Percentiles rank a stretch among this genome's conserved stretches.
Evolutionary conservation across 2,113 vertebrate species (phyloP).

Genomic region (Chauna torquata): DNA sequence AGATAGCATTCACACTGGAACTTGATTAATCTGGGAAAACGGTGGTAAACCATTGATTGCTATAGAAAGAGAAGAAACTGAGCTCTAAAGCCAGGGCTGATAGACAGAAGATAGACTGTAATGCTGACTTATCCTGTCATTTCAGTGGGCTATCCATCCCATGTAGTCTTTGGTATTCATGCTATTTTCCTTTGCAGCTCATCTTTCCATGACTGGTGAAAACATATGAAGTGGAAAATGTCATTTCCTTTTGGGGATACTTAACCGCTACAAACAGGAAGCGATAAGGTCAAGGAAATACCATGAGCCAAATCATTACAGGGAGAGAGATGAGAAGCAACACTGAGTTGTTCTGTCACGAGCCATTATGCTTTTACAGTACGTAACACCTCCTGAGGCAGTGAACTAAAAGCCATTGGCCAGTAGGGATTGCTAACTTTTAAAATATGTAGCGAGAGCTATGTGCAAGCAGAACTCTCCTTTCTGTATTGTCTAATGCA

Average conservation of each 20-base stretch:
- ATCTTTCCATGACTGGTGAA: background rate
- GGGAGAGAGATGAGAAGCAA: background rate
- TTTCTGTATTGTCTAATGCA: background rate
- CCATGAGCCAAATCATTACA: background rate
- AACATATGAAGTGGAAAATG: background rate
- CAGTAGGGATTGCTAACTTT: background rate
- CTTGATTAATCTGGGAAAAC: accelerated
- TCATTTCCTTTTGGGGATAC: background rate
- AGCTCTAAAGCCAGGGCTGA: background rate
- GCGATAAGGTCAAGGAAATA: background rate
- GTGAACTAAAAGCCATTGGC: background rate
- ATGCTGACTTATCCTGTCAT: background rate
- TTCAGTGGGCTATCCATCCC: background rate
- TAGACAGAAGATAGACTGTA: background rate
- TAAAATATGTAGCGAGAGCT: background rate
- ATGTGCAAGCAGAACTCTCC: background rate
- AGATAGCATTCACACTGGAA: background rate
- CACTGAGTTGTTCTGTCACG: background rate
- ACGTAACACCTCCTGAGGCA: background rate
- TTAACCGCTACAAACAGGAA: background rate
- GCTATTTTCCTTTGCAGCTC: background rate
- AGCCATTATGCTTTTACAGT: background rate
- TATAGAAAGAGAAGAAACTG: background rate
- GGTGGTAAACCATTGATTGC: background rate
- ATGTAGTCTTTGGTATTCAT: background rate